Base-by-base conservation (phyloP, 2,797 vertebrate genomes). In the Myotis planiceps region DNA sequence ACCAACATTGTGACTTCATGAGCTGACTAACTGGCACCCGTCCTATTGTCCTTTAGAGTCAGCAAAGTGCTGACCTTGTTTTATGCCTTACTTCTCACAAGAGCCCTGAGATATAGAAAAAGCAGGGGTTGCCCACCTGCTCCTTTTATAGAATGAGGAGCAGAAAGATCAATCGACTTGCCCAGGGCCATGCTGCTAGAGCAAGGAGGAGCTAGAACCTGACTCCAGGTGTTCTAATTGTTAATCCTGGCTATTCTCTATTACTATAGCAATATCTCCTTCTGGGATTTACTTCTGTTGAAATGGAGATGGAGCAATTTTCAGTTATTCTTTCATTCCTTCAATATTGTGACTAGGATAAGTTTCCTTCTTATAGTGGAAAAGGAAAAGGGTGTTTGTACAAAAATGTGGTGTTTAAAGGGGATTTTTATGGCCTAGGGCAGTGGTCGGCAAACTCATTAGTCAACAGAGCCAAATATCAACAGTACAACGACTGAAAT, bases 1-100 rank as follows among this genome's bases (percentile, higher is more conserved):
- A 97, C 58, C 81, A 84, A 29, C 66, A 34, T 80, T 72, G 72
- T 42, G 49, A 74, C 76, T 94, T 96, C 90, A 76, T 80, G 86
- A 96, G 47, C 80, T 5, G 58, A 69, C 82, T 95, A 39, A 60
- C 25, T 58, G 4, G 0, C 23, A 19, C 5, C 0, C 8, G 14
- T 37, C 79, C 88, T 49, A 0, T 13, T 13, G 39, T 80, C 58
- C 19, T 66, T 39, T 51, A 5, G 53, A 42, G 32, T 53, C 42
- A 55, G 32, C 49, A 18, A 25, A 75, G 25, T 21, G 32, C 68
- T 72, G 2, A 45, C 32, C 45, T 58, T 18, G 9, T 72, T 66
- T 95, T 58, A 76, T 69, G 6, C 21, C 51, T 75, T 39, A 37
- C 6, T 93, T 95, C 32, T 58, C 32, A 25, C 39, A 47, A 12